These are phyloP conservation scores for Drosophila dives DNA, from an alignment of 2,888 invertebrate genomes.

Conservation along the genomic window DNA sequence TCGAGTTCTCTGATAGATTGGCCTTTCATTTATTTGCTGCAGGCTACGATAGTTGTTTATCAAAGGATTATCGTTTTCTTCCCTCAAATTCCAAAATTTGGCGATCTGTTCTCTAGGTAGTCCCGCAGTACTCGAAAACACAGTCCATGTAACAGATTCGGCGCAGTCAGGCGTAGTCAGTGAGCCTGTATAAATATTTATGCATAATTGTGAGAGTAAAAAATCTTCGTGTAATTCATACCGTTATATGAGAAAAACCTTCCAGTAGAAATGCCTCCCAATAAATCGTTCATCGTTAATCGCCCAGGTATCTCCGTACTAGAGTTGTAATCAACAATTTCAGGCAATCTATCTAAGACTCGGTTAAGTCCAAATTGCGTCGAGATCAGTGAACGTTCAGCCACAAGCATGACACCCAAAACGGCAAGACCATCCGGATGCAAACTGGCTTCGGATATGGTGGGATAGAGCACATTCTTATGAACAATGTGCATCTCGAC, in stretches of 20 bases:
- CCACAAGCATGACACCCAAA: conserved; percentile 87
- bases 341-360: conserved; percentile 66
- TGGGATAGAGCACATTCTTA: conserved; percentile 86
- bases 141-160: conserved; percentile 90
- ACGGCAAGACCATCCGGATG: conserved; percentile 87
- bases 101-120: conserved; percentile 72
- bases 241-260: conserved; percentile 76
- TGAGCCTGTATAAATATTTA: conserved; percentile 85
- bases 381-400: conserved; percentile 28
- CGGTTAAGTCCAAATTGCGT: conserved; percentile 49
- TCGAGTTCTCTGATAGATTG: conserved; percentile 37
- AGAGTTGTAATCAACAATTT: conserved; percentile 50
- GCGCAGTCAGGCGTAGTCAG: conserved; percentile 90
- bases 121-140: conserved; percentile 86
- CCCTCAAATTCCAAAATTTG: conserved; percentile 48
- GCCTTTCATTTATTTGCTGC: conserved; percentile 47
- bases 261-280: conserved; percentile 66
- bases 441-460: conserved; percentile 84
- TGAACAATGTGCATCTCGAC: conserved; percentile 89
- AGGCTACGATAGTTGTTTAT: conserved; percentile 53
- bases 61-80: conserved; percentile 36
- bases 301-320: conserved; percentile 49
- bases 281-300: conserved; percentile 58
- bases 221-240: conserved; percentile 21
- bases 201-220: neutral